Evolutionary conservation across 2,888 invertebrate species (phyloP).

Genomic region (Fragum fragum): DNA sequence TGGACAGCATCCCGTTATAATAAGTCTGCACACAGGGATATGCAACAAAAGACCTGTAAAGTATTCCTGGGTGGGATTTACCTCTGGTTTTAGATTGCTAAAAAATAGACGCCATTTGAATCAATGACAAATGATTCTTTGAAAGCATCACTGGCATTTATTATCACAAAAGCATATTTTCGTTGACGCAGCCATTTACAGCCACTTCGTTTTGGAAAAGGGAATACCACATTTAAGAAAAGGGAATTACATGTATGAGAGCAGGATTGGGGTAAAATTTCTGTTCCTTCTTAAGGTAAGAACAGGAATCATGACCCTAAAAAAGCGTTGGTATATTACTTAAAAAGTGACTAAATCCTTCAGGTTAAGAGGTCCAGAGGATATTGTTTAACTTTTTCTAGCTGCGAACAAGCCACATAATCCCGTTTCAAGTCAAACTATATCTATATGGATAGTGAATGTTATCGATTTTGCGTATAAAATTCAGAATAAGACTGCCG

Average conservation of each 20-base stretch:
- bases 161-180: constrained; percentile 34
- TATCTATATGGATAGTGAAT: too few relatives aligned
- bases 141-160: constrained; percentile 23
- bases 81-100: constrained; percentile 24
- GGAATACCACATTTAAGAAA: not conserved
- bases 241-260: constrained; percentile 32
- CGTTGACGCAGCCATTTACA: constrained; percentile 38
- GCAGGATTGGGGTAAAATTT: constrained; percentile 15
- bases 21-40: not conserved
- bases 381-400: too few relatives aligned
- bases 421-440: too few relatives aligned
- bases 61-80: constrained; percentile 14
- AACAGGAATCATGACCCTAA: not conserved
- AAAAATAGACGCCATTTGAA: constrained; percentile 1
- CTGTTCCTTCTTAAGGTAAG: not conserved
- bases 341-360: not conserved
- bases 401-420: too few relatives aligned
- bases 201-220: constrained; percentile 22
- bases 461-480: too few relatives aligned
- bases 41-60: constrained; percentile 12
- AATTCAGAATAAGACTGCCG: too few relatives aligned
- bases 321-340: not conserved
- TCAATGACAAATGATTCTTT: not conserved
- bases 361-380: too few relatives aligned
- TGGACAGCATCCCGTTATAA: not conserved